These are phyloP conservation scores for Apamea monoglypha DNA, from an alignment of 2,888 invertebrate genomes.

Conservation along the genomic window DNA sequence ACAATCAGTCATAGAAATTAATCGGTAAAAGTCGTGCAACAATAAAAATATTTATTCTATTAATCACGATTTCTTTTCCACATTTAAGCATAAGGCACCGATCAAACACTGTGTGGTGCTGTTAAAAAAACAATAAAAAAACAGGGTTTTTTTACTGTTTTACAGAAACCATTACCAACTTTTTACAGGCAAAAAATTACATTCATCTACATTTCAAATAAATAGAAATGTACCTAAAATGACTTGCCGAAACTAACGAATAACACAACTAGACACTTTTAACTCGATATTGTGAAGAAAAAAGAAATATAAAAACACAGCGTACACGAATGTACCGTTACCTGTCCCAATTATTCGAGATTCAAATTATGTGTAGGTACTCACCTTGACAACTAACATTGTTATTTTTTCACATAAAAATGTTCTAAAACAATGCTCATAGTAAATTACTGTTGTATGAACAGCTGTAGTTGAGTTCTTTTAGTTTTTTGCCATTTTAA, in stretches of 20 bases:
- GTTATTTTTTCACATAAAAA: slow-evolving; percentile 63
- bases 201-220: background rate
- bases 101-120: background rate
- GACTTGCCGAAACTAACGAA: background rate
- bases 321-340: slow-evolving; percentile 37
- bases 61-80: slow-evolving; percentile 28
- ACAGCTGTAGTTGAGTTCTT: slow-evolving; percentile 25
- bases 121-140: background rate
- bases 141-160: background rate
- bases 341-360: slow-evolving; percentile 41
- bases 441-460: slow-evolving; percentile 53
- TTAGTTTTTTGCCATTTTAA: slow-evolving; percentile 20
- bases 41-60: slow-evolving; percentile 23
- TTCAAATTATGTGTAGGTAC: slow-evolving; percentile 57
- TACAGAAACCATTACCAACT: background rate
- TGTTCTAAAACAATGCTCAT: slow-evolving; percentile 49
- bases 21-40: slow-evolving; percentile 23
- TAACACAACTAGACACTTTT: background rate
- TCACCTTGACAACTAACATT: slow-evolving; percentile 68
- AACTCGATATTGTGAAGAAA: slow-evolving; percentile 1
- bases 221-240: background rate
- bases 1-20: slow-evolving; percentile 12
- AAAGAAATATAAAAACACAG: slow-evolving; percentile 9
- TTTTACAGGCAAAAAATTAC: background rate
- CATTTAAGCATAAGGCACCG: background rate